Base-by-base conservation (phyloP, 2,888 invertebrate genomes). In the Brenthis hecate region DNA sequence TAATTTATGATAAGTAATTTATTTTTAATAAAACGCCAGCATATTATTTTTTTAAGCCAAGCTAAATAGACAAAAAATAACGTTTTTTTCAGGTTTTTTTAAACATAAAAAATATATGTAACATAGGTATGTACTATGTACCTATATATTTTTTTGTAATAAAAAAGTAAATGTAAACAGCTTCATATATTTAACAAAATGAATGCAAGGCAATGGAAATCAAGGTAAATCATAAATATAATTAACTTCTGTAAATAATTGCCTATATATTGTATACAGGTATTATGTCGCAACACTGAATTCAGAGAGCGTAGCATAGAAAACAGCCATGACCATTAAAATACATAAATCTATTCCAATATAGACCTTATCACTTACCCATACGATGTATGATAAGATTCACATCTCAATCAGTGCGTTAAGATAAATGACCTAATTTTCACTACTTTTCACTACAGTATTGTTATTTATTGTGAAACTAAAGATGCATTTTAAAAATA, bases 351-450 rank as follows among this genome's bases (percentile, higher is more conserved):
- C 47, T 57, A 66, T 54, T 58, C 28, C 16, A 58, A 66, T 66
- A 54, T 68, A 51, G 19, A 23, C 57, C 57, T 36, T 71, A 62
- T 68, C 14, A 16, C 28, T 50, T 50, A 23, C 36, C 1, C 8
- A 28, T 62, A 71, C 54, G n/a, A 47, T 47, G 13, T 19, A 68
- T 65, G 58, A 32, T 43, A 53, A 65, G 65, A 56, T 66, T 69
- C 56, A 50, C n/a, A 68, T 72, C 68, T 65, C 70, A 72, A 66
- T 70, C 65, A 58, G 58, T 56, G 66, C 67, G 67, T 54, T 73
- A 66, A 57, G 55, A 69, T 57, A 60, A 66, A 48, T 71, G 68
- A 67, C 70, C 72, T 71, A 56, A 66, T 73, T 75, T 75, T 70
- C 71, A 64, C 71, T 47, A 60, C 67, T 68, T 71, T 75, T 70